Evolutionary conservation across 2,113 vertebrate genomes (phyloP), one percentile per base, ranked within the genome.

Genomic region (Columbina picui): DNA sequence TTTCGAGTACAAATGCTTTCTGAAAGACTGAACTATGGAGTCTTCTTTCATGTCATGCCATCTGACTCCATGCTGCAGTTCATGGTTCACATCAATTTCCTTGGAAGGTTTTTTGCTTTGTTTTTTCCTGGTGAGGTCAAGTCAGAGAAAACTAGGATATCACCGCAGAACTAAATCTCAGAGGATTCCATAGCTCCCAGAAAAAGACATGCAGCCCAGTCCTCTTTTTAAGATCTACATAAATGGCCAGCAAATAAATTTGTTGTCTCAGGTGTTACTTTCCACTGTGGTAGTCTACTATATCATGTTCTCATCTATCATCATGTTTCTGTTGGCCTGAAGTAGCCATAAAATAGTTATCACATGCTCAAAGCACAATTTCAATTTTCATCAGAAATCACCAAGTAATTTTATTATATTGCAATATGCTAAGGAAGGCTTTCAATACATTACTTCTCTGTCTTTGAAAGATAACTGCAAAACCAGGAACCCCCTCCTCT

Each of bases 281-380:
- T 69, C 21, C 21, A 43, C 10, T n/a, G 45, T 76, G 55, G 16
- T 7, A 73, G 10, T 38, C 30, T 69, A 61, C 39, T 53, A 9
- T 18, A n/a, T 39, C n/a, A 29, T 15, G 1, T 74, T 56, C 26
- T 77, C 39, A 43, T 13, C 8, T 61, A 47, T 27, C 0, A 0
- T 77, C 26, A 17, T 57, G 6, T 50, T 84, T 74, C 49, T 21
- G 6, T 29, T 30, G 60, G 12, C 5, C 18, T 53, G n/a, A 81
- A 73, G 3, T 55, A 73, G 69, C 8, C 10, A 39, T 36, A 70
- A 78, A 87, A 78, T 14, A 57, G 6, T 65, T 87, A 60, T 3
- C 8, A 57, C 15, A 11, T 38, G 7, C 25, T 76, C 27, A 74
- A 71, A 84, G 7, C 29, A 52, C 14, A 73, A 56, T 64, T 77